Conservation (phyloP, 2,113 vertebrate genomes). For the Sander lucioperca region DNA sequence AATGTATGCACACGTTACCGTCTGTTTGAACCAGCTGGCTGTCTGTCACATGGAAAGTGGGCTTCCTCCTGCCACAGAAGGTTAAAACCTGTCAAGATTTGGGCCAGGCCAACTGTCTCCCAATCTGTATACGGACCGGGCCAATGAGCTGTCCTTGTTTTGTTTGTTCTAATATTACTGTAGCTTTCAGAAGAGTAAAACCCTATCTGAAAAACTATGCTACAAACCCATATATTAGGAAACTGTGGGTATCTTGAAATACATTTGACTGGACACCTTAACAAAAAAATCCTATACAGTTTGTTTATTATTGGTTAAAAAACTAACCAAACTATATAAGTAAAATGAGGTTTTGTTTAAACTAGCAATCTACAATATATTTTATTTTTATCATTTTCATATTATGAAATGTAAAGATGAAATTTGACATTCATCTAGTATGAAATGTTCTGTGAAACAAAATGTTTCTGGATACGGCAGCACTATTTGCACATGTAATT, state of each 20-base stretch:
- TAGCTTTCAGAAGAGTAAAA: slow-evolving; percentile 29
- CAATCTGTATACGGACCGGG: slow-evolving; percentile 39
- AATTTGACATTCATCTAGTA: not conserved
- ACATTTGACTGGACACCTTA: not conserved
- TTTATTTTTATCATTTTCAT: not conserved
- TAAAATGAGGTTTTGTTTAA: not conserved
- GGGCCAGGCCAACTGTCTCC: slow-evolving; percentile 62
- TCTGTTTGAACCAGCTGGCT: slow-evolving; percentile 61
- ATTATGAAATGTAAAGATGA: not conserved
- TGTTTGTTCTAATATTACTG: slow-evolving; percentile 17
- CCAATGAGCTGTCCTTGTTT: slow-evolving; percentile 38
- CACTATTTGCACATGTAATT: not conserved
- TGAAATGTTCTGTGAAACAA: slow-evolving; percentile 2
- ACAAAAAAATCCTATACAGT: not conserved
- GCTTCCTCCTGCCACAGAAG: slow-evolving; percentile 55
- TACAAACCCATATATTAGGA: not conserved
- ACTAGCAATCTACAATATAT: not conserved
- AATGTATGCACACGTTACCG: slow-evolving; percentile 52
- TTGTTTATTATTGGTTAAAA: not conserved
- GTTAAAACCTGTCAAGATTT: slow-evolving; percentile 66
- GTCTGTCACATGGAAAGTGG: slow-evolving; percentile 54
- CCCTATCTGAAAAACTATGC: not conserved
- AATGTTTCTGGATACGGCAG: not conserved
- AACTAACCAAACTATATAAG: not conserved
- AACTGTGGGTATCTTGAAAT: not conserved